phyloP scores from a whole-genome alignment of 2,888 invertebrate species.

The Ectropis crepuscularia region DNA sequence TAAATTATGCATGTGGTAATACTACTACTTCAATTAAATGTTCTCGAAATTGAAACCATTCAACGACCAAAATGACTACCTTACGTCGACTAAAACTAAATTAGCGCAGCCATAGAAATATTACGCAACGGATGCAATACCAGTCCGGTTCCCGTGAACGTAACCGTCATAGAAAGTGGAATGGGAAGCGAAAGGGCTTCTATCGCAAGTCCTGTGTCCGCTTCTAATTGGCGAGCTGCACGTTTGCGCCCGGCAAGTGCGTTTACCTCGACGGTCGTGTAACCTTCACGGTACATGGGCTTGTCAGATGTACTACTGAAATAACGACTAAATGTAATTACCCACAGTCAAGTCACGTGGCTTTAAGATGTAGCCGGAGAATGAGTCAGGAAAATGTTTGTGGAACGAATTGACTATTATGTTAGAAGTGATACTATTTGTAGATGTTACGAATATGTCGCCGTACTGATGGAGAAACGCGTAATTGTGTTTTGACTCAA shows the following conservation, averaged over 20 bases:
- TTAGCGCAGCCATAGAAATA: constrained; percentile 40
- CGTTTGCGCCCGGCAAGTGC: constrained; percentile 28
- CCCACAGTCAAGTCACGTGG: constrained; percentile 11
- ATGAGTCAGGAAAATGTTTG: constrained; percentile 4
- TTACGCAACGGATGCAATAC: constrained; percentile 57
- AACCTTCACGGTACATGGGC: constrained; percentile 40
- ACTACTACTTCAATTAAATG: too few species aligned
- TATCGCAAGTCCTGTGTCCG: constrained; percentile 49
- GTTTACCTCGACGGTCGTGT: constrained; percentile 36
- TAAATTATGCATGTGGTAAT: too few species aligned
- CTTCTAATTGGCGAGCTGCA: constrained; percentile 44
- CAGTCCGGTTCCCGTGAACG: constrained; percentile 56
- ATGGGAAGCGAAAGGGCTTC: constrained; percentile 57
- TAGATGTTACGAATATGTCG: too few species aligned
- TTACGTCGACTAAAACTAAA: constrained; percentile 31
- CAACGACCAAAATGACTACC: background rate
- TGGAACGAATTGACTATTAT: background rate
- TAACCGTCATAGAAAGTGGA: constrained; percentile 61
- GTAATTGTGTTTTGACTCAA: too few species aligned
- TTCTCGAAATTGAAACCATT: constrained; percentile 3
- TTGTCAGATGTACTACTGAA: constrained; percentile 19
- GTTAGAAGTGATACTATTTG: background rate
- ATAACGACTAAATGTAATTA: constrained; percentile 1
- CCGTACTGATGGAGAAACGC: too few species aligned
- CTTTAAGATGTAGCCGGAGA: background rate